A percentile compares a stretch with the other conserved stretches of the same genome.
Evolutionary conservation across 2,797 vertebrate genomes (phyloP).

Genomic region (Carapus acus): DNA sequence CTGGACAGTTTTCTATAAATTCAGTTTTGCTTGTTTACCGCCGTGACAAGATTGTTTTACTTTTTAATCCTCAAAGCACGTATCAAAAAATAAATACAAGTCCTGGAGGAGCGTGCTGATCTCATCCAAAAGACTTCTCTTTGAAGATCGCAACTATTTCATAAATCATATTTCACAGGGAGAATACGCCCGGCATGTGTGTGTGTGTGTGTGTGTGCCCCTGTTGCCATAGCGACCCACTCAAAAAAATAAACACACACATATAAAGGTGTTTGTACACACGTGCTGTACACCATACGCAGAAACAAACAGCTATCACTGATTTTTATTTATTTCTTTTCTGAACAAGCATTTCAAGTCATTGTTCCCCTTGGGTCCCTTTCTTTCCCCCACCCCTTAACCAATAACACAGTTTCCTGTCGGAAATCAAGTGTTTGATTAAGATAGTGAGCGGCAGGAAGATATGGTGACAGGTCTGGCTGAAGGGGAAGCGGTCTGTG

Average conservation of each 20-base stretch:
- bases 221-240: conserved; percentile 44
- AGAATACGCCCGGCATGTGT: conserved; percentile 36
- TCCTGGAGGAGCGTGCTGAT: conserved; percentile 33
- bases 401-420: conserved; percentile 61
- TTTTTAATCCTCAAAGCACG: conserved; percentile 56
- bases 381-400: conserved; percentile 37
- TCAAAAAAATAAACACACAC: conserved; percentile 34
- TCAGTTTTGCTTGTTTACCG: conserved; percentile 46
- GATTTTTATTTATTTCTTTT: conserved; percentile 42
- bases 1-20: conserved; percentile 32
- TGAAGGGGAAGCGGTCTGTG: conserved; percentile 63
- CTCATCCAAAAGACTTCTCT: conserved; percentile 45
- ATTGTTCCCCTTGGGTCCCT: conserved; percentile 22
- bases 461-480: conserved; percentile 67
- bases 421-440: conserved; percentile 78
- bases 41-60: conserved; percentile 34
- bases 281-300: conserved; percentile 6
- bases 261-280: conserved; percentile 4
- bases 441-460: conserved; percentile 80
- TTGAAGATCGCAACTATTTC: conserved; percentile 62
- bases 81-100: conserved; percentile 43
- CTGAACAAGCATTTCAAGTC: conserved; percentile 31
- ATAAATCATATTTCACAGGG: conserved; percentile 60
- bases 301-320: conserved; percentile 15
- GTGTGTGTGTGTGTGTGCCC: no score